These are phyloP conservation scores for Pteropus rufus DNA, from an alignment of 2,797 vertebrate genomes.

Conservation along the genomic window DNA sequence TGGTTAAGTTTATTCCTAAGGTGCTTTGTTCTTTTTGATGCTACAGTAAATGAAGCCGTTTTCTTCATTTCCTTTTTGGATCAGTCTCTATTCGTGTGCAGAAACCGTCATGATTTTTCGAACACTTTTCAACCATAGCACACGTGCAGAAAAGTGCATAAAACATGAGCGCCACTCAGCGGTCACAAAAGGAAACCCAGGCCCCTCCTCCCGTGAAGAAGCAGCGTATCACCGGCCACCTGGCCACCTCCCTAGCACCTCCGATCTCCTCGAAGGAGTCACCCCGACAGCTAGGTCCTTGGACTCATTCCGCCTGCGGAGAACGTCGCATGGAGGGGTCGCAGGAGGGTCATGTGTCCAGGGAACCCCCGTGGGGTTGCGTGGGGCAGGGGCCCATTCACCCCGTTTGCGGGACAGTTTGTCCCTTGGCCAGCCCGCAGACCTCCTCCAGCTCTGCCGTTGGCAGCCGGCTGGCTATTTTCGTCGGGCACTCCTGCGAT, in stretches of 20 bases:
- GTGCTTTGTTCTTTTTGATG: too few species aligned
- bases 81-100: neutral
- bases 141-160: neutral
- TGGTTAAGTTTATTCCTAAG: too few species aligned
- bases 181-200: neutral
- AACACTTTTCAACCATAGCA: neutral
- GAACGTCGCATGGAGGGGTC: neutral
- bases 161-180: neutral
- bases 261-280: neutral
- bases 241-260: neutral
- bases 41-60: too few species aligned
- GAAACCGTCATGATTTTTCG: neutral
- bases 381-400: too few species aligned
- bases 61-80: too few species aligned
- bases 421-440: too few species aligned
- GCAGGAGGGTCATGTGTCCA: too few species aligned
- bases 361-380: too few species aligned
- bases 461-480: fast-evolving
- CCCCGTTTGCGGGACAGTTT: too few species aligned
- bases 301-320: neutral
- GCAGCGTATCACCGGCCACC: neutral
- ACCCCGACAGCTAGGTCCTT: fast-evolving
- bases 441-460: fast-evolving
- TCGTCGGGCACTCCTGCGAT: neutral
- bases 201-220: neutral